Evolutionary conservation across 2,797 vertebrate genomes (phyloP).

Genomic region (Enteromius afrohamiltoni): DNA sequence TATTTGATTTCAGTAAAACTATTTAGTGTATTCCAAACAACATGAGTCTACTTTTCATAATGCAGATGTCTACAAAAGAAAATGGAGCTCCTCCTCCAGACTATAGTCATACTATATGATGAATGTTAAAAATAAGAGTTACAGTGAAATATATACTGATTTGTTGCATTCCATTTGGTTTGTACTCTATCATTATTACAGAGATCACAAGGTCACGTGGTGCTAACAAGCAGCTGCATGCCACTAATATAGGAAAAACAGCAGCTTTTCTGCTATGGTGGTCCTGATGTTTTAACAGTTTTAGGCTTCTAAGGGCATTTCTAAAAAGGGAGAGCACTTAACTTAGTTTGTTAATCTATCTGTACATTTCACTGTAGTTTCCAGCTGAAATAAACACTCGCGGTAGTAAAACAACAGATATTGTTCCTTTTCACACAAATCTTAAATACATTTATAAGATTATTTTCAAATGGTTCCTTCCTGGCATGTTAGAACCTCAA

Average conservation of each 20-base stretch:
- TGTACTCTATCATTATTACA: not conserved
- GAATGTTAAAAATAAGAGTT: conserved; percentile 1
- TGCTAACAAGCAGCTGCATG: conserved; percentile 1
- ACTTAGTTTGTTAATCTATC: no score
- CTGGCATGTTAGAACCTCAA: not conserved
- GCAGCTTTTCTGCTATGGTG: not conserved
- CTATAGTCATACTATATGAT: not conserved
- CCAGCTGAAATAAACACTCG: no score
- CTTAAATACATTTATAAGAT: no score
- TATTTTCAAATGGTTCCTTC: no score
- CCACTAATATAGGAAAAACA: not conserved
- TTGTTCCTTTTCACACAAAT: no score
- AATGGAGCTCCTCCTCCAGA: not conserved
- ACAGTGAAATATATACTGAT: not conserved
- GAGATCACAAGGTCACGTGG: not conserved
- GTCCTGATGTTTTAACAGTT: not conserved
- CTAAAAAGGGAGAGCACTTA: no score
- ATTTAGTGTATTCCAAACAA: not conserved
- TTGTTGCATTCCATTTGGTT: not conserved
- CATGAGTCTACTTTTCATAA: not conserved
- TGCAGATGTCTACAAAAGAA: not conserved
- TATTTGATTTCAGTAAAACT: conserved; percentile 18
- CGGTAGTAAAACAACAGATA: no score
- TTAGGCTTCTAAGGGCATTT: not conserved
- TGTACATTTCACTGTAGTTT: no score